Conservation (phyloP, 2,113 vertebrate genomes). For the Labeo rohita region DNA sequence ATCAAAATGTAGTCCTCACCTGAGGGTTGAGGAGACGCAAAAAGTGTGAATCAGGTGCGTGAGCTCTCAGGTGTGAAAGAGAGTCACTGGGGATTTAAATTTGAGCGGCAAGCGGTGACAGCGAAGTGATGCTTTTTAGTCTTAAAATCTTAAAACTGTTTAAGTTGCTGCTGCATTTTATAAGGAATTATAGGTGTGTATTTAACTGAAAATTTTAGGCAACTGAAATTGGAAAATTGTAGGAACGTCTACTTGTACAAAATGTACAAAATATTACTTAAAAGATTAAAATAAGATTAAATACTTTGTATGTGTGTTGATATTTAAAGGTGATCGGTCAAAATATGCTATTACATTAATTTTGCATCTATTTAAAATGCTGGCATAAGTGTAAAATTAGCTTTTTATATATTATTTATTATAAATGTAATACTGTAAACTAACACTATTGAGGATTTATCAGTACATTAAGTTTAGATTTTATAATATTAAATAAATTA, state of each 20-base stretch:
- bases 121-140: not conserved
- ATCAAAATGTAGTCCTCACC: conserved; percentile 27
- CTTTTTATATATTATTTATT: not conserved
- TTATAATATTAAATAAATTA: not conserved
- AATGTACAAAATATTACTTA: not conserved
- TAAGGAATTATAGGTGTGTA: not conserved
- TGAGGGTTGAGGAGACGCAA: not conserved
- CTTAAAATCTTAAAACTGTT: not conserved
- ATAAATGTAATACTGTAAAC: not conserved
- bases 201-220: not conserved
- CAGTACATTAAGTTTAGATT: not conserved
- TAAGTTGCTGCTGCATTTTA: not conserved
- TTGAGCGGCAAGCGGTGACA: conserved; percentile 20
- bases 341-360: not conserved
- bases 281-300: not conserved
- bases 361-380: not conserved
- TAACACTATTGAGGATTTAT: not conserved
- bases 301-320: not conserved
- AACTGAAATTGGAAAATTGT: not conserved
- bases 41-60: conserved; percentile 42
- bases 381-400: not conserved
- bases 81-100: conserved; percentile 36
- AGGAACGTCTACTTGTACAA: not conserved
- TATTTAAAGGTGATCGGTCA: not conserved
- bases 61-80: conserved; percentile 20